Conservation (phyloP, 1,140 invertebrate genomes). For the Latrodectus geometricus region DNA sequence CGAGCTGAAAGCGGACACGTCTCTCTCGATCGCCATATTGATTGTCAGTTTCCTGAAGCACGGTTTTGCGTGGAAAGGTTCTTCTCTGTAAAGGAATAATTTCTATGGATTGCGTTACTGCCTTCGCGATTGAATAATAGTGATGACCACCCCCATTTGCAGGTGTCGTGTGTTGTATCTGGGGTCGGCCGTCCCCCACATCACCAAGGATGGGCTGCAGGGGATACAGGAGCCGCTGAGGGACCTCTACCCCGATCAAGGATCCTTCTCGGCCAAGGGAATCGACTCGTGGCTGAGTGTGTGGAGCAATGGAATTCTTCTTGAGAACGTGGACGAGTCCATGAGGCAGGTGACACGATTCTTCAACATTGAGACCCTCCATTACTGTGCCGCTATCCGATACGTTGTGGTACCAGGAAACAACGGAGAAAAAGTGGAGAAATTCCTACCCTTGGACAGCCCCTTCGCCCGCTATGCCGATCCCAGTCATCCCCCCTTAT, state of each 20-base stretch:
- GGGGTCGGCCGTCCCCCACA: conserved; percentile 95
- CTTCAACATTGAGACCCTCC: conserved; percentile 95
- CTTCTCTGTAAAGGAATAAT: not conserved
- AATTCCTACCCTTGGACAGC: conserved; percentile 95
- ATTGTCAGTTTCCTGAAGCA: not conserved
- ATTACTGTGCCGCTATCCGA: conserved; percentile 97
- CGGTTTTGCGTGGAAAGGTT: not conserved
- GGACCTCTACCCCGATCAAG: conserved; percentile 95
- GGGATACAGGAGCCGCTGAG: conserved; percentile 97
- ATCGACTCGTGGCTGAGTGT: conserved; percentile 98
- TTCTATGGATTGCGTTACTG: conserved; percentile 41
- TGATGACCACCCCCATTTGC: conserved; percentile 85
- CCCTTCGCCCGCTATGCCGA: conserved; percentile 88
- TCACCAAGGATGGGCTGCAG: conserved; percentile 96
- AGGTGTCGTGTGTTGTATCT: conserved; percentile 97
- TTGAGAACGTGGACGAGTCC: conserved; percentile 97
- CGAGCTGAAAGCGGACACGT: not conserved
- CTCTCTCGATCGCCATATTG: conserved; percentile 15
- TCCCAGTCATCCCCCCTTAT: conserved; percentile 87
- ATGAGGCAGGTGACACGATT: conserved; percentile 94
- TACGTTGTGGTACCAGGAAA: conserved; percentile 77
- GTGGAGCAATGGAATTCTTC: conserved; percentile 94
- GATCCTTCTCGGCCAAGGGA: conserved; percentile 80
- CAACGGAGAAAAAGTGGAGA: conserved; percentile 73
- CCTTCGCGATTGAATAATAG: not conserved